A percentile compares a stretch with the other conserved stretches of the same genome.
Evolutionary conservation across 2,797 vertebrate genomes (phyloP).

Genomic region (Brachyrhaphis roseni): DNA sequence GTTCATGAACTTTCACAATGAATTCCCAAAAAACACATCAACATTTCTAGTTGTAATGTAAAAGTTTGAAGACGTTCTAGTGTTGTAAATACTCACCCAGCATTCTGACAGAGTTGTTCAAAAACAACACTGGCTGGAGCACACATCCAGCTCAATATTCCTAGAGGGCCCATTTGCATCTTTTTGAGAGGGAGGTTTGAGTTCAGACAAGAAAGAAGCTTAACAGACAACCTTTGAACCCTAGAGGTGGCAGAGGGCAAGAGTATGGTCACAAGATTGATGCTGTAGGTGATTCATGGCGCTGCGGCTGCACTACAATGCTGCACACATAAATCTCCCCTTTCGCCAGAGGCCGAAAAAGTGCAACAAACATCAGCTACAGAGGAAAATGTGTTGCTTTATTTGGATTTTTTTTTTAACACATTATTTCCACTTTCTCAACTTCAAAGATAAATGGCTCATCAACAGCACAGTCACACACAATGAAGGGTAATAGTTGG

Average conservation of each 20-base stretch:
- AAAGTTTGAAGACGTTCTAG: background rate
- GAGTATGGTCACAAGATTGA: slow-evolving; percentile 57
- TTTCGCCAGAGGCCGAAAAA: slow-evolving; percentile 56
- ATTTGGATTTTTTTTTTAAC: background rate
- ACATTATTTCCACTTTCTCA: slow-evolving; percentile 19
- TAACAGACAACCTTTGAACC: slow-evolving; percentile 62
- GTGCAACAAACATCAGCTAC: slow-evolving; percentile 63
- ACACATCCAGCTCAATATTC: slow-evolving; percentile 3
- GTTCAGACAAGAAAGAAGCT: slow-evolving; percentile 40
- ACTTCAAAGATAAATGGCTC: slow-evolving; percentile 38
- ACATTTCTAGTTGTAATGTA: background rate
- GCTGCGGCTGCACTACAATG: slow-evolving; percentile 52
- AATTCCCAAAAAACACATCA: background rate
- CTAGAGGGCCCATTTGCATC: slow-evolving; percentile 50
- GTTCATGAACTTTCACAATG: background rate
- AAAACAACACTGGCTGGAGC: background rate
- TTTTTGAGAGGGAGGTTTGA: slow-evolving; percentile 20
- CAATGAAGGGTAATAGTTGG: slow-evolving; percentile 66
- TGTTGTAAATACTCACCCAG: background rate
- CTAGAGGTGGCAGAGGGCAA: slow-evolving; percentile 35
- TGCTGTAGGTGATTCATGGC: slow-evolving; percentile 61
- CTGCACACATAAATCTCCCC: slow-evolving; percentile 58
- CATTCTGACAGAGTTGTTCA: background rate
- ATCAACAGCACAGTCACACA: slow-evolving; percentile 58
- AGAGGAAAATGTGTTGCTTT: slow-evolving; percentile 47